Base-by-base conservation (phyloP, 2,888 invertebrate genomes). In the Dryobotodes eremita region DNA sequence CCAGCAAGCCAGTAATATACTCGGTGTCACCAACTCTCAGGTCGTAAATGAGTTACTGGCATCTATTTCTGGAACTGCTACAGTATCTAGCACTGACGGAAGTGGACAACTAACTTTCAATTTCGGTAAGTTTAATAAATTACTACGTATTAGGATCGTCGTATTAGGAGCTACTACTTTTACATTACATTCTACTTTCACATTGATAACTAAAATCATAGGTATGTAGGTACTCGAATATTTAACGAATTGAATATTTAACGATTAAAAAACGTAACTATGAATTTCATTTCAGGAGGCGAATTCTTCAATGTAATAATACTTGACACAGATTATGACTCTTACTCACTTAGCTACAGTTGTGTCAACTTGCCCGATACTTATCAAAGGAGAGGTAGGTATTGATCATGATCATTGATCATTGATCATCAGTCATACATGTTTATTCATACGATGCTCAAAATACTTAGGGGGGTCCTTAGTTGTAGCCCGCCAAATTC, bases 271-370 rank as follows among this genome's bases (percentile, higher is more conserved):
- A n/a, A 17, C 3, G 17, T 53, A 36, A 55, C n/a, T 36, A 1
- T 55, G 0, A 17, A 13, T 72, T 69, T 50, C 6, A 68, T 90
- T 88, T 46, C 75, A 91, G 91, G 71, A 23, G 36, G 64, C 5
- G 72, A 71, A 20, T 48, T 71, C 2, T 83, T 86, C 15, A 88
- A 92, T 17, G 88, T 91, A n/a, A 91, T 89, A 87, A 80, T 93
- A 31, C 86, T 93, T 42, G 91, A 95, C 66, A 98, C 98, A 0
- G 98, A 98, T 91, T 98, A 98, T 89, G 92, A 92, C 0, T 94
- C 95, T 61, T 98, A 97, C 86, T 94, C 97, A 2, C 96, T 98
- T 0, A 97, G 97, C 1, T 98, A 97, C 96, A 97, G 97, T 53
- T 98, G 98, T 89, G 92, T 91, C 0, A 95, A 97, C 86, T 90